Conservation (phyloP, 1,140 invertebrate genomes). For the Helicoverpa armigera region DNA sequence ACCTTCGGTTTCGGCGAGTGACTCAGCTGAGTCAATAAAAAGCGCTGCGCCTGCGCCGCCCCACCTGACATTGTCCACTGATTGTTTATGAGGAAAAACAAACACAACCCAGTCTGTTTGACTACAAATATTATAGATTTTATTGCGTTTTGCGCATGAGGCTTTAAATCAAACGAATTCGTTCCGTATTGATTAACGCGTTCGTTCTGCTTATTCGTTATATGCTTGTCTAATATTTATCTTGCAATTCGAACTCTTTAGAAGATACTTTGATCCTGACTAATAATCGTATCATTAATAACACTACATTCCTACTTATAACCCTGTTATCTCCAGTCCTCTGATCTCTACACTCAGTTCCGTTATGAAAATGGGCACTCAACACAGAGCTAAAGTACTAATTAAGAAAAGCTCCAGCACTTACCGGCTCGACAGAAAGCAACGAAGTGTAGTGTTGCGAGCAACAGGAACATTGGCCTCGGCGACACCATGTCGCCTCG, state of each 20-base stretch:
- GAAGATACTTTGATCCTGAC: no score
- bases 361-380: no score
- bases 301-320: no score
- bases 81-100: conserved; percentile 6
- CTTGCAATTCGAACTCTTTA: no score
- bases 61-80: background rate
- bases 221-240: no score
- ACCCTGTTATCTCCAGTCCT: no score
- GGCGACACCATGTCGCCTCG: conserved; percentile 71
- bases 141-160: conserved; percentile 22
- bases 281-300: no score
- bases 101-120: background rate
- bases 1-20: conserved; percentile 16
- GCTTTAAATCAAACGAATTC: conserved; percentile 6
- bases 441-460: conserved; percentile 55
- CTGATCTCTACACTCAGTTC: no score
- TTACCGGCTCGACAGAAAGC: conserved; percentile 65
- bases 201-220: background rate
- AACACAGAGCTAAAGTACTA: no score
- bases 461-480: conserved; percentile 51
- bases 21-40: conserved; percentile 23
- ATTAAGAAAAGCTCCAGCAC: conserved; percentile 8
- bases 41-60: background rate
- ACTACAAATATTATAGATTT: conserved; percentile 12
- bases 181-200: background rate